These are phyloP conservation scores for Chalcis sispes DNA, from an alignment of 2,888 invertebrate genomes.

Conservation along the genomic window DNA sequence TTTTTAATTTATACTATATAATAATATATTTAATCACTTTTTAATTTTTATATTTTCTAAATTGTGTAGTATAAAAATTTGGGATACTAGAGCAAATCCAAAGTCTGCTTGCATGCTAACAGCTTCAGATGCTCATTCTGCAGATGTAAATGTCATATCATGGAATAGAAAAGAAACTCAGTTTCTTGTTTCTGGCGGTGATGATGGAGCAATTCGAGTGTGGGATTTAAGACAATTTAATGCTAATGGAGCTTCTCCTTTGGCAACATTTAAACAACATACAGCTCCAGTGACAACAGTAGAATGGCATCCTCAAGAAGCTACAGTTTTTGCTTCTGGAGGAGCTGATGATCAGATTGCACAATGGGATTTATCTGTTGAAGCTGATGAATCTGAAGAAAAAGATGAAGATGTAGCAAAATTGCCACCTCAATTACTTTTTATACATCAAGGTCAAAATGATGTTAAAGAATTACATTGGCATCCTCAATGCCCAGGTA, in stretches of 20 bases:
- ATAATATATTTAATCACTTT: not conserved
- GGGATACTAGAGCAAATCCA: conserved; percentile 94
- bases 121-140: conserved; percentile 89
- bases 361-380: conserved; percentile 96
- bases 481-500: conserved; percentile 97
- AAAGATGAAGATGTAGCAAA: conserved; percentile 76
- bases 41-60: conserved; percentile 17
- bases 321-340: conserved; percentile 94
- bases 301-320: conserved; percentile 97
- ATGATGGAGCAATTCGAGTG: conserved; percentile 94
- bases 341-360: conserved; percentile 97
- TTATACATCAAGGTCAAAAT: conserved; percentile 98
- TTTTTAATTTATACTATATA: conserved; percentile 11
- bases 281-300: conserved; percentile 94
- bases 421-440: conserved; percentile 95
- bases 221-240: conserved; percentile 96
- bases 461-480: conserved; percentile 99
- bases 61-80: conserved; percentile 87
- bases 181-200: conserved; percentile 84
- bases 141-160: conserved; percentile 97
- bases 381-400: conserved; percentile 83
- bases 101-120: conserved; percentile 94
- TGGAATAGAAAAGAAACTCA: conserved; percentile 94
- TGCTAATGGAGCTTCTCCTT: conserved; percentile 82
- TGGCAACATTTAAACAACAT: conserved; percentile 97